phyloP scores from a whole-genome alignment of 2,797 vertebrate species.

The Sebastes steindachneri region DNA sequence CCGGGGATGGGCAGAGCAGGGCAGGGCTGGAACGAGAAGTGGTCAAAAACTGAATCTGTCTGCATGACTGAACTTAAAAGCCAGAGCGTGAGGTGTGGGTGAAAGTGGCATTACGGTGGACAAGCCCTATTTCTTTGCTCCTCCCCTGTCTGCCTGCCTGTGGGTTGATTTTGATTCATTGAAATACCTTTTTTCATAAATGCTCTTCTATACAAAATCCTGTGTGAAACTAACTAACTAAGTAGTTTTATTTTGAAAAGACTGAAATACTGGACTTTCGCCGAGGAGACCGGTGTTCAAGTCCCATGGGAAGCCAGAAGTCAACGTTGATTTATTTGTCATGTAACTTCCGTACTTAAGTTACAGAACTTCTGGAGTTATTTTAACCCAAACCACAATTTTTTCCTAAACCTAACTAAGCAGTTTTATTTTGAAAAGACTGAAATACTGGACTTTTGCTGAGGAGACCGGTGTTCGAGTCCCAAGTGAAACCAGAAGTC shows the following conservation, averaged over 20 bases:
- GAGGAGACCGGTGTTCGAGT: too few species aligned
- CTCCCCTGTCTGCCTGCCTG: not conserved
- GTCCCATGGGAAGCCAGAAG: too few species aligned
- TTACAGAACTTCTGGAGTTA: too few species aligned
- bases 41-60: slow-evolving; percentile 23
- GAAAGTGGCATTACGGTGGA: not conserved
- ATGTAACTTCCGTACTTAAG: too few species aligned
- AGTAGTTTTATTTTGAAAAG: too few species aligned
- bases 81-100: not conserved
- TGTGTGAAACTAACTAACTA: too few species aligned
- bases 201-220: not conserved
- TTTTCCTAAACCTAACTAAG: too few species aligned
- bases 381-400: too few species aligned
- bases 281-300: too few species aligned
- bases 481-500: too few species aligned
- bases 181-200: not conserved
- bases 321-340: too few species aligned
- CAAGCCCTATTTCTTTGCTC: not conserved
- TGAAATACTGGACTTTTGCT: accelerated
- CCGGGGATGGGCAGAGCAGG: slow-evolving; percentile 13
- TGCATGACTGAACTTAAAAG: slow-evolving; percentile 12
- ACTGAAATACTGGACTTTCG: accelerated
- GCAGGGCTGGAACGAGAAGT: slow-evolving; percentile 18
- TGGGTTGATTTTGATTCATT: not conserved
- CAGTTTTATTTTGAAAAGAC: too few species aligned